A percentile compares a stretch with the other conserved stretches of the same genome.
Evolutionary conservation across 2,113 vertebrate species (phyloP).

Genomic region (Charina bottae): DNA sequence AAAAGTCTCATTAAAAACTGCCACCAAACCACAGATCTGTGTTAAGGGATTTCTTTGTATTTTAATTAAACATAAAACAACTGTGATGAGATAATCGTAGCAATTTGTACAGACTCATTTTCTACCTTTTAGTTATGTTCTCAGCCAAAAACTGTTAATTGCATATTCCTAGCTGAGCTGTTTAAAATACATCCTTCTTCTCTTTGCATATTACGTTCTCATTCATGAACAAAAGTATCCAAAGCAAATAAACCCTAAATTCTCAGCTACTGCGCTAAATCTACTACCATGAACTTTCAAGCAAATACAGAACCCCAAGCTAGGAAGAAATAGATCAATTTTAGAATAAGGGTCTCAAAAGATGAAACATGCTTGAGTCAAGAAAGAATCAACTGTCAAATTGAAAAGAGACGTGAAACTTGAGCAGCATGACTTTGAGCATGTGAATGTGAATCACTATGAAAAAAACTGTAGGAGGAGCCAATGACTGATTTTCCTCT

Average conservation of each 20-base stretch:
- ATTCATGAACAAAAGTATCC: slow-evolving; percentile 12
- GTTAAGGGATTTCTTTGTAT: slow-evolving; percentile 66
- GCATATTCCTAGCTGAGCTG: slow-evolving; percentile 58
- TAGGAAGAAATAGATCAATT: slow-evolving; percentile 24
- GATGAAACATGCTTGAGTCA: background rate
- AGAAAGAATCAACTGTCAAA: background rate
- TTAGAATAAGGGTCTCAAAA: background rate
- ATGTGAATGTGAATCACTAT: background rate
- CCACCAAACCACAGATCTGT: slow-evolving; percentile 65
- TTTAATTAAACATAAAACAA: slow-evolving; percentile 74
- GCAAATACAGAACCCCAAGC: background rate
- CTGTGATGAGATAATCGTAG: slow-evolving; percentile 64
- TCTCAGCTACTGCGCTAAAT: slow-evolving; percentile 18
- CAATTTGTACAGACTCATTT: slow-evolving; percentile 56
- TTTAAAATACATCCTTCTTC: slow-evolving; percentile 42
- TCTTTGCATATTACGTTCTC: slow-evolving; percentile 38
- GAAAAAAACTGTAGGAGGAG: background rate
- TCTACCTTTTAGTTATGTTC: slow-evolving; percentile 58
- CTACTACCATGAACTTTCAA: background rate
- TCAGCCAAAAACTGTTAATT: slow-evolving; percentile 59
- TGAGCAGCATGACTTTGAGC: background rate
- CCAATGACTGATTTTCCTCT: background rate
- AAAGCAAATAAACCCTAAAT: slow-evolving; percentile 37
- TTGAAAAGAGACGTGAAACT: background rate
- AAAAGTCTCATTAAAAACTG: slow-evolving; percentile 62